Evolutionary conservation across 2,113 vertebrate genomes (phyloP), one percentile per base, ranked within the genome.

Genomic region (Leiothrix lutea): DNA sequence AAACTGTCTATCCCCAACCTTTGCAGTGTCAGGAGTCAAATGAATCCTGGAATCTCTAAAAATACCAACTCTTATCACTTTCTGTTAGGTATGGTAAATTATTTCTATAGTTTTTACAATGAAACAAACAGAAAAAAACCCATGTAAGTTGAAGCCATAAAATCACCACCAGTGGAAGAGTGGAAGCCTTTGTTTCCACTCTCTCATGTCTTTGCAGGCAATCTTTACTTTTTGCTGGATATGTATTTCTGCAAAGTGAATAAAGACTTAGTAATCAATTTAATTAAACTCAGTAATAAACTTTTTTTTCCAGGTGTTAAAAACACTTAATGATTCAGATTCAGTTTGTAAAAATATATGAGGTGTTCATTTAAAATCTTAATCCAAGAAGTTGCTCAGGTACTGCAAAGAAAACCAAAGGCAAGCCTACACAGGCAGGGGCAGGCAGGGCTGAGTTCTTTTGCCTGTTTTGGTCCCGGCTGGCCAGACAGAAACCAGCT

Each of bases 401-500:
- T 81, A 65, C 61, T 66, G 73, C 78, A 57, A 58, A 91, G 89
- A 71, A 64, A 82, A 80, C n/a, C 14, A 23, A 60, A 77, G 79
- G 67, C 96, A 93, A 92, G 90, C 62, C 90, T 57, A 22, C 1
- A 2, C 95, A 96, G 85, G 95, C 80, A 77, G 44, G 31, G 66
- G 31, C 80, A 92, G 88, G 93, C 81, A 91, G 66, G 61, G 88
- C 70, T 38, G 69, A 93, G 61, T 25, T 57, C 84, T 72, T 88
- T 11, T 38, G 62, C 85, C 85, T 93, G 70, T 47, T 73, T 66
- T 40, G 48, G 78, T 96, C 75, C 64, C 7, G 6, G 56, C 82
- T 78, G 75, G 86, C 80, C 86, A 97, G 79, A 94, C 92, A 92
- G 62, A 92, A 93, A 92, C 53, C 85, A 90, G 66, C 58, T 90